Evolutionary conservation across 2,797 vertebrate species (phyloP), one percentile per base, ranked within the genome.

Genomic region (Paramormyrops hopkinsi): DNA sequence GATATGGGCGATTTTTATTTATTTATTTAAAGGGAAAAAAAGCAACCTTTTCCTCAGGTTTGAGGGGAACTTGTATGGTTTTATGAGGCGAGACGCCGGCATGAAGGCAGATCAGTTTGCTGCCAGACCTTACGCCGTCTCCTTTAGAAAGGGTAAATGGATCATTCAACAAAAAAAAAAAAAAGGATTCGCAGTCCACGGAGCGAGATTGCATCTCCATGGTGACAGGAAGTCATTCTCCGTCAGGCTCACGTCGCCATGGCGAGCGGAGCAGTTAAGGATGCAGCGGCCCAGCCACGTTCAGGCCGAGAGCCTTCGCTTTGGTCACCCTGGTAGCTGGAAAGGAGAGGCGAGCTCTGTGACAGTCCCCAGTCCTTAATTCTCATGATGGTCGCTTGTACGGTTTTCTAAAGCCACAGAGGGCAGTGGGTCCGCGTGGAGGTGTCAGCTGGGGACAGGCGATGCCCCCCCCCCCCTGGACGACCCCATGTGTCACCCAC

Each of bases 161-260:
- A 76, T 87, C 86, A 1, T 90, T 83, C 89, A 46, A 65, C 41
- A 89, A 89, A 25, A 83, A 76, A 82, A 51, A 17, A 54, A 56
- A 50, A 84, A 50, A 84, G 19, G 46, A 46, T 46, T 84, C 88
- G 12, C 41, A 83, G 65, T 53, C 73, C 14, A 4, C 1, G 11
- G 85, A 56, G 50, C 59, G 59, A 56, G 73, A 89, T 83, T 76
- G 25, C 5, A 89, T 91, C 90, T 90, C 90, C 90, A 91, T 90
- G 90, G 90, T 65, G 88, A 91, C 88, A 2, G 69, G 88, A 90
- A 56, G 76, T 89, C 41, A 62, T 82, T 89, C 84, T 79, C 59
- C 87, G 8, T 65, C 41, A 19, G 41, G 44, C 62, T 85, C 19
- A 44, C 46, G 56, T 73, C 62, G 56, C n/a, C 62, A 44, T 25